These are phyloP conservation scores for Hoplodrina blanda DNA, from an alignment of 2,888 invertebrate species.

Conservation along the genomic window DNA sequence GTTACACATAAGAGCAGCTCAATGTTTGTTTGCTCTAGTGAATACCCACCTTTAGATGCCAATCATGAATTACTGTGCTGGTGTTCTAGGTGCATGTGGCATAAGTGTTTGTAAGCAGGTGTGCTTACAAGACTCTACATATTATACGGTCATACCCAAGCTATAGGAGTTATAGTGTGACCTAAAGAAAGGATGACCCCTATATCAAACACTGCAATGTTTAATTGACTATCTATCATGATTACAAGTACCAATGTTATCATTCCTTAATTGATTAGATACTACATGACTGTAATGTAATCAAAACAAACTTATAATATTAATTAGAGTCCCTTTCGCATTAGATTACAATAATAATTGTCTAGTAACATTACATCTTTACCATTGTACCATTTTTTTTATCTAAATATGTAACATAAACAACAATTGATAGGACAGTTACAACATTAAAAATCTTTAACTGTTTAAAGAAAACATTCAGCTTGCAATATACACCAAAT, in stretches of 20 bases:
- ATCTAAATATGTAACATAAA: neutral
- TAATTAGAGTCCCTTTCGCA: conserved; percentile 29
- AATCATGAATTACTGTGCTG: no score
- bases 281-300: conserved; percentile 18
- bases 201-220: conserved; percentile 1
- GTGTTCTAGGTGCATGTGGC: no score
- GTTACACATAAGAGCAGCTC: no score
- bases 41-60: no score
- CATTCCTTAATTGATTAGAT: conserved; percentile 37
- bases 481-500: neutral
- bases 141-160: neutral
- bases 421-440: conserved; percentile 1
- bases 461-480: neutral
- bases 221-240: conserved; percentile 30
- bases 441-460: neutral
- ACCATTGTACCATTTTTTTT: neutral
- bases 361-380: neutral
- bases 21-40: no score
- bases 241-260: conserved; percentile 34
- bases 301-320: conserved; percentile 45
- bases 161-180: neutral
- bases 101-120: no score
- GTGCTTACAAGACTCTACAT: no score
- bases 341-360: conserved; percentile 12
- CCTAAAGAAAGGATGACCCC: conserved; percentile 26